phyloP scores from a whole-genome alignment of 1,140 invertebrate genomes.

The Brachystomella parvula region DNA sequence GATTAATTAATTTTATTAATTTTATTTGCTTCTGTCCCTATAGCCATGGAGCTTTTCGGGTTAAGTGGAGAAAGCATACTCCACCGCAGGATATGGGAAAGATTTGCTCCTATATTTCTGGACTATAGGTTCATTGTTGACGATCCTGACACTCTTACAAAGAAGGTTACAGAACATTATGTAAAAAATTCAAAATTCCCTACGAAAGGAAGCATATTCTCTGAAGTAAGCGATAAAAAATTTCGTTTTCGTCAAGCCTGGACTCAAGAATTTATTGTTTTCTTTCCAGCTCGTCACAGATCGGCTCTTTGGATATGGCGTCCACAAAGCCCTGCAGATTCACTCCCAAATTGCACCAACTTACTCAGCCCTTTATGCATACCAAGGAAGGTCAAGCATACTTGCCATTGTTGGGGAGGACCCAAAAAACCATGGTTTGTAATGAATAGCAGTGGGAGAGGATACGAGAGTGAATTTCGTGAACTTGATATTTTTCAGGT shows the following conservation, averaged over 20 bases:
- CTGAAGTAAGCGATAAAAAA: constrained; percentile 17
- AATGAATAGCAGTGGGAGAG: too few species aligned
- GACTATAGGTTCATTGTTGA: constrained; percentile 13
- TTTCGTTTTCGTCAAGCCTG: too few species aligned
- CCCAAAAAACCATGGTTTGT: background rate
- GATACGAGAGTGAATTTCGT: background rate
- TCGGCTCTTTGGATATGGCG: constrained; percentile 20
- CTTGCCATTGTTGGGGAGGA: constrained; percentile 7
- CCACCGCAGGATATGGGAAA: background rate
- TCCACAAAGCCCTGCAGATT: constrained; percentile 27
- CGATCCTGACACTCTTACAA: background rate
- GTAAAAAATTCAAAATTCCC: background rate
- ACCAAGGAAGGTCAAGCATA: constrained; percentile 27
- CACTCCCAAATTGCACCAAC: constrained; percentile 34
- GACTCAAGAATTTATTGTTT: too few species aligned
- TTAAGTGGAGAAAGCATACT: background rate
- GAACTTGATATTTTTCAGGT: background rate
- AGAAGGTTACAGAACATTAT: constrained; percentile 18
- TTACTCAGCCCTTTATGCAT: constrained; percentile 28
- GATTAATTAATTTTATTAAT: too few species aligned
- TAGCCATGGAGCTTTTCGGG: background rate
- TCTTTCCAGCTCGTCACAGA: constrained; percentile 20
- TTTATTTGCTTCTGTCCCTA: background rate
- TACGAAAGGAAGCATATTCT: constrained; percentile 10
- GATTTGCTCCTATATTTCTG: constrained; percentile 9